These are phyloP conservation scores for Thermophis baileyi DNA, from an alignment of 2,113 vertebrate species.

Conservation along the genomic window DNA sequence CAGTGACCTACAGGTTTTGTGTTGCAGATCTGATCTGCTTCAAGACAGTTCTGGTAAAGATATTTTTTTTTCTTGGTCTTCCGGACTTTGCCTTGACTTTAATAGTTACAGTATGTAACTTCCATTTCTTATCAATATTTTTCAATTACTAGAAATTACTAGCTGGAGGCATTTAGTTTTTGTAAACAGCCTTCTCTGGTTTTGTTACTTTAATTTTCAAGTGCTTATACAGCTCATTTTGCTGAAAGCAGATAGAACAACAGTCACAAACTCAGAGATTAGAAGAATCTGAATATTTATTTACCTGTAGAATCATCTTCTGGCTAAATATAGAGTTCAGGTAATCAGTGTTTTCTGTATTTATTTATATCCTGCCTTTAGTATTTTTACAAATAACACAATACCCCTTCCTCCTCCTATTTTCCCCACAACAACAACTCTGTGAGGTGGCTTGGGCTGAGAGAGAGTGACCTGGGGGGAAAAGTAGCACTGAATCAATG, in stretches of 20 bases:
- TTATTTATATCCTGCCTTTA: too few relatives aligned
- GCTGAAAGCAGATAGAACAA: background rate
- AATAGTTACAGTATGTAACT: background rate
- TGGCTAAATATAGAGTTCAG: background rate
- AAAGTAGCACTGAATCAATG: background rate
- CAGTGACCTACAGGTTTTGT: background rate
- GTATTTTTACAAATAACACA: background rate
- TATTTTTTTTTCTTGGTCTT: background rate
- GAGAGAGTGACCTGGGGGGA: background rate
- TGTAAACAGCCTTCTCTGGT: background rate
- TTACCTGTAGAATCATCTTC: background rate
- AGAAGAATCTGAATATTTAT: background rate
- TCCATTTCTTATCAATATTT: background rate
- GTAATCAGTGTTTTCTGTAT: background rate
- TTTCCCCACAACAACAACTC: background rate
- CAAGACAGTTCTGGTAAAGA: background rate
- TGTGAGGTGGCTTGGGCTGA: background rate
- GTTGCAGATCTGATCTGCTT: background rate
- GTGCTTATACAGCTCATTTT: background rate
- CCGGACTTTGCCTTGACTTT: background rate
- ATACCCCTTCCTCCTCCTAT: background rate
- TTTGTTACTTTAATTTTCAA: background rate
- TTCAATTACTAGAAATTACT: background rate
- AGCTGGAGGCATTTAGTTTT: background rate
- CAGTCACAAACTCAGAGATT: background rate